These are phyloP conservation scores for Asbolus verrucosus DNA, from an alignment of 1,140 invertebrate genomes.

Conservation along the genomic window DNA sequence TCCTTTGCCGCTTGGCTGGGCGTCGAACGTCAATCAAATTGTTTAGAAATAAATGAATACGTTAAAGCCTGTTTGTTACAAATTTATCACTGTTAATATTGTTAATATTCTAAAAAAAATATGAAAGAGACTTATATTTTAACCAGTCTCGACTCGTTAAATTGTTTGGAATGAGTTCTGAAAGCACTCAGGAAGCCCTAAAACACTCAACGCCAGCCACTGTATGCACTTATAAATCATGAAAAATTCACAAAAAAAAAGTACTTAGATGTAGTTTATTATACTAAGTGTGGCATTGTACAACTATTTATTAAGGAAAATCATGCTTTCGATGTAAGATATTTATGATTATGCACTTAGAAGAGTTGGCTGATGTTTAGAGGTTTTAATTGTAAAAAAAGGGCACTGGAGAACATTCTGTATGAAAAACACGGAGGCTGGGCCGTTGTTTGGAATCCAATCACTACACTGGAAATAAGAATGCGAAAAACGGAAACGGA, in stretches of 20 bases:
- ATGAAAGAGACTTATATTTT: conserved; percentile 43
- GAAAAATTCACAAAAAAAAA: conserved; percentile 46
- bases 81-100: conserved; percentile 58
- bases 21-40: conserved; percentile 47
- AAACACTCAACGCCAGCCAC: conserved; percentile 33
- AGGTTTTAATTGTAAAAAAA: conserved; percentile 40
- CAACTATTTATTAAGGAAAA: conserved; percentile 47
- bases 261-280: conserved; percentile 42
- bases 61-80: conserved; percentile 60
- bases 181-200: conserved; percentile 29
- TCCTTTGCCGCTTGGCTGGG: conserved; percentile 17
- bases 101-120: conserved; percentile 52
- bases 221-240: conserved; percentile 40
- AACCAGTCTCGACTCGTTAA: conserved; percentile 41
- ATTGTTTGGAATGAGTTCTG: conserved; percentile 35
- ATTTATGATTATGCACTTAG: conserved; percentile 52
- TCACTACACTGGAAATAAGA: conserved; percentile 12
- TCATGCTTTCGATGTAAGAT: conserved; percentile 59
- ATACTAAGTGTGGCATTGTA: conserved; percentile 52
- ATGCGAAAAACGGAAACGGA: not conserved
- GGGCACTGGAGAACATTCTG: conserved; percentile 44
- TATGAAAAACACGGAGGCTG: conserved; percentile 60
- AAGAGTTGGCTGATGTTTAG: conserved; percentile 32
- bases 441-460: conserved; percentile 55
- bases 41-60: conserved; percentile 52